Evolutionary conservation across 2,797 vertebrate species (phyloP), one percentile per base, ranked within the genome.

Genomic region (Dendrocincla fuliginosa): DNA sequence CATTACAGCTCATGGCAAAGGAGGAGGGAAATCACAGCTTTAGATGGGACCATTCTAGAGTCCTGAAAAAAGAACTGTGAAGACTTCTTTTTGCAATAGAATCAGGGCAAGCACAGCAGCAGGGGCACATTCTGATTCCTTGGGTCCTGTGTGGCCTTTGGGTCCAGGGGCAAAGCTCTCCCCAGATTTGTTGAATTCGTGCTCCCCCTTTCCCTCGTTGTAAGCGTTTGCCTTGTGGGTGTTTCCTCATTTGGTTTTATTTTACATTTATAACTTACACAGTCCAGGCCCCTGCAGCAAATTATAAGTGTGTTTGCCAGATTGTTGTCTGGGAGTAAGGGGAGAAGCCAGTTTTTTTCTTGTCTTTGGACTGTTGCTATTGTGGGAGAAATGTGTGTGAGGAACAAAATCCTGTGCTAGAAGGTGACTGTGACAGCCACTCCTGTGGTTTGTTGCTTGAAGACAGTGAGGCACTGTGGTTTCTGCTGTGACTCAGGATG

Each of bases 241-340:
- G 41, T 93, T 37, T 33, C 44, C 82, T 96, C 74, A 27, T 61
- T 94, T 87, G 82, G 33, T 33, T 95, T 92, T 78, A 59, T 70
- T 97, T 96, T 94, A 82, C 91, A 61, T 93, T 97, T 96, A 68
- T 89, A 92, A 52, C 49, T 42, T 39, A 12, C 3, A 81, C 76
- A 61, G 5, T 90, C 73, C 91, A 94, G 90, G 83, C 65, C 83
- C 44, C 37, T 96, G 92, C 87, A 96, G 96, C 82, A 96, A 96
- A 96, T 97, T 94, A 71, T 37, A 85, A 35, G 39, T 82, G 94
- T 96, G 79, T 97, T 97, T 97, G 95, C 93, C 96, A 96, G 93
- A n/a, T 63, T 76, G 91, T 89, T 35, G 87, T 95, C 94, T 91
- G 86, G 87, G 84, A 74, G 76, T 39, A 78, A 93, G 68, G 52